Evolutionary conservation across 2,888 invertebrate genomes (phyloP), one percentile per base, ranked within the genome.

Genomic region (Cosmopolites sordidus): DNA sequence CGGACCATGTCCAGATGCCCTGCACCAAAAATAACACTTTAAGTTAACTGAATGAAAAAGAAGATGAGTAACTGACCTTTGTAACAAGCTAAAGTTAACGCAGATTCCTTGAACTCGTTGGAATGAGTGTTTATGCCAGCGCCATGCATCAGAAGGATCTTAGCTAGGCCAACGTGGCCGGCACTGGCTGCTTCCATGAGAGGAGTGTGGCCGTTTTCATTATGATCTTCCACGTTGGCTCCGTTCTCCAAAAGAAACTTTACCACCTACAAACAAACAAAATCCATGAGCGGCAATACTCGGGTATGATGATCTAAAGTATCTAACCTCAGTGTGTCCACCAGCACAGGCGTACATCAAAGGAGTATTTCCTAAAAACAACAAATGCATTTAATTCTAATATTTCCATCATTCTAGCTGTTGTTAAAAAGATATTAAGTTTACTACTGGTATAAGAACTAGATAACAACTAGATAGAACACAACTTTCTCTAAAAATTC

Each of bases 51-150:
- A 6, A 33, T 33, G 12, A 33, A 12, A 11, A 33, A 33, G n/a
- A 33, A 33, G 33, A n/a, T 22, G 3, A 5, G 8, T 22, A 16
- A n/a, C 14, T 47, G n/a, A 92, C 98, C 77, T 93, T 96, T 64
- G 94, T 98, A 66, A 81, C 79, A 75, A 29, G 75, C 75, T 49
- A 91, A 75, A 12, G 73, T 98, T 18, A 98, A 82, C 9, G 98
- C 97, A 12, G 95, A 95, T 78, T 99, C 99, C 76, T 99, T 96
- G 77, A 98, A 97, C 80, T 97, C 96, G 78, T 96, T 96, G 52
- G 96, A 96, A 77, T 97, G 96, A 60, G 97, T 95, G 81, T 98
- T 98, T 70, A 98, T 97, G 63, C 95, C 95, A 60, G 97, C 97
- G 58, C 97, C 97, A 75, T 92, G 87, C 64, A 91, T 87, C 48